Base-by-base conservation (phyloP, 53 echinoderm and acorn worm species). In the Holothuria scabra region DNA sequence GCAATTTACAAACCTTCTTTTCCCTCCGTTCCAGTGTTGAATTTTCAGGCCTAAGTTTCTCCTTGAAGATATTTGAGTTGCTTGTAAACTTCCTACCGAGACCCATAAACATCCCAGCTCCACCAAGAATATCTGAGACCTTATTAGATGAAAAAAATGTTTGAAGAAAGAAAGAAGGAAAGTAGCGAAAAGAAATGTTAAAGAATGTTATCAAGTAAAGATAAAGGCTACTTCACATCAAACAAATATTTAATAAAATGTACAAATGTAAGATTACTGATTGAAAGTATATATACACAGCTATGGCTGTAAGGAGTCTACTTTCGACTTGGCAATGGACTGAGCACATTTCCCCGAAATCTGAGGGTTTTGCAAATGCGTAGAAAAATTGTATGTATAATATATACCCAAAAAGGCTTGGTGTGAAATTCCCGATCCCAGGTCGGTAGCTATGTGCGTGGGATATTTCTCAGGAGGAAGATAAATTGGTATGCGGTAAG, bases 71-170 rank as follows among this genome's bases (percentile, higher is more conserved):
- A 19, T 59, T 57, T 12, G 29, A 22, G 12, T 30, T 78, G 8
- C 81, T 80, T 13, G 4, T 49, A 30, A 49, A 46, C 52, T 92
- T 92, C 11, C 84, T 86, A 41, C 86, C 88, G 31, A 86, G 46
- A 83, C 86, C 83, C 69, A 92, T 72, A 30, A 79, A 80, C 48
- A 57, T 86, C 19, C 89, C 92, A 5, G 88, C 88, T 74, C 86
- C 92, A 44, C 92, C 86, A 72, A 92, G 88, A 41, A 92, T 31
- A 26, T 88, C 89, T 4, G 92, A 88, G 75, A 92, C 66, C 92
- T 92, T 56, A 79, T 24, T 59, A 31, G 26, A 31, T 5, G 5
- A 64, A 64, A 0, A 31, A 1, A 24, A 13, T 10, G 31, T 64
- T 24, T 0, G 65, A 21, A 31, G 28, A 31, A 28, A 64, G 31